A percentile compares a stretch with the other conserved stretches of the same genome.
Conservation (phyloP, 2,888 invertebrate genomes). For the Morpho helenor region DNA sequence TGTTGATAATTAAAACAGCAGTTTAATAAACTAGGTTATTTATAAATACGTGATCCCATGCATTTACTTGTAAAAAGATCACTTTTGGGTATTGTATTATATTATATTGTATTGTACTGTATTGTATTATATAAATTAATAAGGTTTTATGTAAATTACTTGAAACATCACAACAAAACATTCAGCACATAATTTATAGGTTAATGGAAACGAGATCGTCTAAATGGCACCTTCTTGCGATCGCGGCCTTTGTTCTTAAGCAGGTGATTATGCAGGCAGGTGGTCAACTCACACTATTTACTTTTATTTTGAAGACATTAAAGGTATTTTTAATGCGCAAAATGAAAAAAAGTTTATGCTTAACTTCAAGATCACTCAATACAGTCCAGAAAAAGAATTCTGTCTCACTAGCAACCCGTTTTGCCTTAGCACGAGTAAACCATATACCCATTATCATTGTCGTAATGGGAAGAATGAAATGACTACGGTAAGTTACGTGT, state of each 20-base stretch:
- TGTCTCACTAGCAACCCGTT: background rate
- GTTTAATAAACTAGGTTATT: no score
- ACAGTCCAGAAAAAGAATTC: background rate
- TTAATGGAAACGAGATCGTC: slow-evolving; percentile 23
- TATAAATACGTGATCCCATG: no score
- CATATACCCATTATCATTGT: background rate
- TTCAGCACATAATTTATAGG: background rate
- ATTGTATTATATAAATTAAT: no score
- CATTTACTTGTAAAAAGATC: no score
- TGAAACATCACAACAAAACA: background rate
- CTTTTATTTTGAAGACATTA: slow-evolving; percentile 27
- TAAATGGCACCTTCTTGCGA: slow-evolving; percentile 18
- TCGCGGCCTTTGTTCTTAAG: slow-evolving; percentile 28
- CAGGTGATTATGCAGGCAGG: slow-evolving; percentile 66
- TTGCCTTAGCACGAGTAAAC: background rate
- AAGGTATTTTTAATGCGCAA: slow-evolving; percentile 13
- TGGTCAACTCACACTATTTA: slow-evolving; percentile 54
- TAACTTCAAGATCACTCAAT: slow-evolving; percentile 3
- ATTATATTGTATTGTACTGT: no score
- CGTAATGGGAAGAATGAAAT: background rate
- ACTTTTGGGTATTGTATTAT: no score
- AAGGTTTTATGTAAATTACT: background rate
- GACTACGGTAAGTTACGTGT: no score
- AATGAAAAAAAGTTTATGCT: slow-evolving; percentile 10
- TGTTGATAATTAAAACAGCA: no score